Evolutionary conservation across 2,797 vertebrate genomes (phyloP).

Genomic region (Vespertilio murinus): DNA sequence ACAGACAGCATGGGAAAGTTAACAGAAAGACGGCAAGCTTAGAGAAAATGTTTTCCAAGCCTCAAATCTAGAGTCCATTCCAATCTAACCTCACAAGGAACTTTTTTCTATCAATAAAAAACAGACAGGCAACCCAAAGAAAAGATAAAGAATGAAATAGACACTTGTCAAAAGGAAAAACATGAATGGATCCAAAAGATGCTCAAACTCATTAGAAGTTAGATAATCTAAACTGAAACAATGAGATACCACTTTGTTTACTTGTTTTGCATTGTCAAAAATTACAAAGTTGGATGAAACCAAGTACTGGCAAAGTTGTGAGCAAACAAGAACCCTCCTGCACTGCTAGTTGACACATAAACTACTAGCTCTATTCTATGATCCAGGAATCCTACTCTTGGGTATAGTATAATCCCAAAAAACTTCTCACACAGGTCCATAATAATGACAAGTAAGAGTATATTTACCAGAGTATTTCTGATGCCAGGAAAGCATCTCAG

Average conservation of each 20-base stretch:
- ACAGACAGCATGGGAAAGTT: not conserved
- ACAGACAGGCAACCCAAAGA: not conserved
- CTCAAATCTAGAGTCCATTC: conserved; percentile 3
- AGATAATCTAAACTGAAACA: not conserved
- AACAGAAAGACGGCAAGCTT: not conserved
- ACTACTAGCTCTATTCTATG: not conserved
- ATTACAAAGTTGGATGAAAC: not conserved
- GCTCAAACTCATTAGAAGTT: conserved; percentile 14
- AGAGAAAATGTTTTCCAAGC: not conserved
- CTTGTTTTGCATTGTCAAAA: not conserved
- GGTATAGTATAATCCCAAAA: not conserved
- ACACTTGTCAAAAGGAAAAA: conserved; percentile 16
- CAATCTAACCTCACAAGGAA: conserved; percentile 8
- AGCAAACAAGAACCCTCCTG: conserved; percentile 1
- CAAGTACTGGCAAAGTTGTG: conserved; percentile 6
- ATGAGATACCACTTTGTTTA: not conserved
- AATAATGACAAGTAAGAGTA: not conserved
- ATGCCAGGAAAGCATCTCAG: not conserved
- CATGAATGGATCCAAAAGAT: not conserved
- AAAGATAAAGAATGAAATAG: not conserved
- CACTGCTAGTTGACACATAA: not conserved
- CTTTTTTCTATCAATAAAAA: not conserved
- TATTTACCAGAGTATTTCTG: not conserved
- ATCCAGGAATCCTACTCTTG: not conserved
- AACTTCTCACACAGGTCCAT: not conserved